Evolutionary conservation across 2,888 invertebrate species (phyloP).

Genomic region (Xestobium rufovillosum): DNA sequence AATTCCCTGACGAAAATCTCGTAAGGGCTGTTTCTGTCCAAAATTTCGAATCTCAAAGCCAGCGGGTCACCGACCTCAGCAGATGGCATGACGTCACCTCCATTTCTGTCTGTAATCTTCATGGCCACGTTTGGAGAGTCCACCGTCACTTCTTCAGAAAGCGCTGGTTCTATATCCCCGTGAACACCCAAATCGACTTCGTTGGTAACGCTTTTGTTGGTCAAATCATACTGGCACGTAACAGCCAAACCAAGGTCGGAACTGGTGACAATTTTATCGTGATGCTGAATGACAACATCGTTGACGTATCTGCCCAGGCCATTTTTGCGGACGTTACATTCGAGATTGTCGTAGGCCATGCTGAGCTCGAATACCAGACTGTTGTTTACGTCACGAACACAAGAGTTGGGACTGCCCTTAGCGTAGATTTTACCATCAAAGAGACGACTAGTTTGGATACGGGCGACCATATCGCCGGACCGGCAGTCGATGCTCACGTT

Average conservation of each 20-base stretch:
- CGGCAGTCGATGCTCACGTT: slow-evolving; percentile 91
- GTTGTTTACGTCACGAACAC: slow-evolving; percentile 81
- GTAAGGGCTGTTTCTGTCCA: slow-evolving; percentile 88
- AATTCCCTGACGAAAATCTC: slow-evolving; percentile 92
- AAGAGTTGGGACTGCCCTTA: slow-evolving; percentile 88
- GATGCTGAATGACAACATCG: slow-evolving; percentile 91
- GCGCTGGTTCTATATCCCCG: slow-evolving; percentile 67
- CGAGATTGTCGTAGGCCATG: slow-evolving; percentile 87
- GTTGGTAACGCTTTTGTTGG: slow-evolving; percentile 89
- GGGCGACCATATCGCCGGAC: slow-evolving; percentile 86
- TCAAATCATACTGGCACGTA: slow-evolving; percentile 89
- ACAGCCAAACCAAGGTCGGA: slow-evolving; percentile 89
- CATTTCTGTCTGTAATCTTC: slow-evolving; percentile 81
- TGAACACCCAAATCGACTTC: slow-evolving; percentile 85
- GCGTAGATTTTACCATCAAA: slow-evolving; percentile 94
- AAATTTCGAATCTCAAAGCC: slow-evolving; percentile 84
- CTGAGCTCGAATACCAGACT: slow-evolving; percentile 84
- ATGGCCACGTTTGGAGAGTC: slow-evolving; percentile 93
- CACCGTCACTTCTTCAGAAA: slow-evolving; percentile 86
- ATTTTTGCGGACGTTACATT: slow-evolving; percentile 87
- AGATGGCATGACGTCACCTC: slow-evolving; percentile 74
- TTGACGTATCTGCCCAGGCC: slow-evolving; percentile 71
- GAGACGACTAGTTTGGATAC: slow-evolving; percentile 83
- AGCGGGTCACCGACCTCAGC: slow-evolving; percentile 91
- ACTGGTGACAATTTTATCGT: slow-evolving; percentile 90